Evolutionary conservation across 2,113 vertebrate species (phyloP), one percentile per base, ranked within the genome.

Genomic region (Panthera uncia): DNA sequence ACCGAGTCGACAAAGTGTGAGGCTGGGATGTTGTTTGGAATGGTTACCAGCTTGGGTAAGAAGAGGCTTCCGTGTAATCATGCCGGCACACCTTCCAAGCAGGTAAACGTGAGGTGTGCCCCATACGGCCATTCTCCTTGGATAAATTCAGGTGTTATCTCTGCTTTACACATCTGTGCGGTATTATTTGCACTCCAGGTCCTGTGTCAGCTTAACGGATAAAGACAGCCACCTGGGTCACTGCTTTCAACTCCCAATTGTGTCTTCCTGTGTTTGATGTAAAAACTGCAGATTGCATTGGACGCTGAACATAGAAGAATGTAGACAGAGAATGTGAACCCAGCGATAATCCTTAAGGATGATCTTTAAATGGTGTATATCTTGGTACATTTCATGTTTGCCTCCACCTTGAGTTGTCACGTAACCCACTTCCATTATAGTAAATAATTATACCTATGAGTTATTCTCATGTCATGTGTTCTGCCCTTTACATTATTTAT

Each of bases 221-320:
- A 92, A 94, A 94, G 83, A 76, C 83, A 96, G 95, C 90, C 45
- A 94, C 57, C 50, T 66, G 81, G 38, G 76, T 41, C 88, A 97
- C 94, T 94, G 93, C 57, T 96, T 97, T 93, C 57, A 88, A 81
- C 57, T 96, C 94, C 65, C 94, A 94, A 94, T 71, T 92, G 95
- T 76, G 29, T 31, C 78, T 68, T 89, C 55, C 41, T 25, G 23
- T 95, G 84, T 97, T 97, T 97, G 87, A 90, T 93, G 94, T 98
- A 84, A 97, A 92, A 95, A 80, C 80, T 61, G 76, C 92, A 71
- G 95, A 79, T 95, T 84, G 55, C 5, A 23, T 69, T 87, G 87
- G 94, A 66, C 61, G 10, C 41, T 57, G 80, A 94, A 52, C 80
- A 36, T 76, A 96, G 92, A 92, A 91, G 31, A 76, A 12, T 61